Conservation (phyloP, 2,113 vertebrate species). For the Okapia johnstoni region DNA sequence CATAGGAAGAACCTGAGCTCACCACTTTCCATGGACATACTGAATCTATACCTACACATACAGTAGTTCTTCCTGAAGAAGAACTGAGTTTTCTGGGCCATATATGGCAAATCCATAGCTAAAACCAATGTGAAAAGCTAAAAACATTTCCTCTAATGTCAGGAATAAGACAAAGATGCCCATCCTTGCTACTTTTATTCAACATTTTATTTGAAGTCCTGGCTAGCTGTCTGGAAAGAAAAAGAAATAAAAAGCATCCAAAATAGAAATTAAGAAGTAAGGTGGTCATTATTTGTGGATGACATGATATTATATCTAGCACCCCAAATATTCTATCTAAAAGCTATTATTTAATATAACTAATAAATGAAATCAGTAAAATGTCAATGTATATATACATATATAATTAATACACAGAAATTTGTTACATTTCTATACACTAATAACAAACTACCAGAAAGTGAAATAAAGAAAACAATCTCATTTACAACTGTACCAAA, state of each 20-base stretch:
- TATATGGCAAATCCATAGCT: not conserved
- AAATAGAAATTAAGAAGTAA: not conserved
- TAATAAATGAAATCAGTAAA: not conserved
- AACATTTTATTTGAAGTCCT: not conserved
- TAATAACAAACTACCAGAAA: not conserved
- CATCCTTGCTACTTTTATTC: not conserved
- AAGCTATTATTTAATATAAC: not conserved
- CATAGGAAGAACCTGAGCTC: not conserved
- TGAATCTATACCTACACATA: not conserved
- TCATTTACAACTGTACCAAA: not conserved
- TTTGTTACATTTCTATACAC: not conserved
- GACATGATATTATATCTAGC: not conserved
- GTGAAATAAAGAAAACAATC: not conserved
- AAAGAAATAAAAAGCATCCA: not conserved
- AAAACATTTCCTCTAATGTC: not conserved
- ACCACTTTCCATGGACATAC: not conserved
- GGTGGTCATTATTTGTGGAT: not conserved
- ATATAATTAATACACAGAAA: not conserved
- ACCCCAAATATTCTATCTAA: not conserved
- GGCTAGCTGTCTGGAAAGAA: not conserved
- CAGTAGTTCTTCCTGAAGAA: not conserved
- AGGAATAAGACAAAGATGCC: not conserved
- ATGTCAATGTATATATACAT: not conserved
- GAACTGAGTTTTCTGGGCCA: not conserved
- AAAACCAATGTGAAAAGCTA: not conserved